Evolutionary conservation across 2,888 invertebrate species (phyloP), one percentile per base, ranked within the genome.

Genomic region (Herminia tarsipennalis): DNA sequence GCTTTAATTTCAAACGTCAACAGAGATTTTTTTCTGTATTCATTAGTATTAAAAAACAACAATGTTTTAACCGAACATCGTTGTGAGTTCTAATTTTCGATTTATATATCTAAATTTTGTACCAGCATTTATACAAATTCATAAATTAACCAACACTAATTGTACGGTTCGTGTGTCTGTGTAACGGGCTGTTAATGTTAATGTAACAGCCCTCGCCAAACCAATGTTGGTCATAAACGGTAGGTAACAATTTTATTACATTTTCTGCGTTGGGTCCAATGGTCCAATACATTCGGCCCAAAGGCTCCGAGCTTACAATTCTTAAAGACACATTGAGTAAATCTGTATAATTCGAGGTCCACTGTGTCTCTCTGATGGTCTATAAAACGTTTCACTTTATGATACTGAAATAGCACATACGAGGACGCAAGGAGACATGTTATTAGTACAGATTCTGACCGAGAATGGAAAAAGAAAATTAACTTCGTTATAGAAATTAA

Each of bases 381-480:
- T 36, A 66, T 66, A 68, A 69, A 61, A 51, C 36, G 51, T 52
- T 68, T 55, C 34, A 49, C 45, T 61, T 61, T 63, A 66, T 48
- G 29, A 35, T 41, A 41, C 43, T 44, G 12, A 48, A 41, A 35
- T 40, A 1, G 22, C 21, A 12, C 10, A 14, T 16, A 17, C 10
- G n/a, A 25, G 9, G 8, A 35, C 17, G 0, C 16, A n/a, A 5
- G 5, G 34, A 13, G 1, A 9, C 17, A 17, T n/a, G n/a, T n/a
- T n/a, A n/a, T n/a, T n/a, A n/a, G n/a, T n/a, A n/a, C n/a, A n/a
- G n/a, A n/a, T n/a, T n/a, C n/a, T n/a, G n/a, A n/a, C n/a, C n/a
- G n/a, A n/a, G n/a, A n/a, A n/a, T n/a, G n/a, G n/a, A n/a, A n/a
- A n/a, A n/a, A n/a, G n/a, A n/a, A n/a, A n/a, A n/a, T n/a, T n/a